Percentiles rank a stretch among this genome's conserved stretches.
Evolutionary conservation across 2,113 vertebrate genomes (phyloP).

Genomic region (Eulemur rufifrons): DNA sequence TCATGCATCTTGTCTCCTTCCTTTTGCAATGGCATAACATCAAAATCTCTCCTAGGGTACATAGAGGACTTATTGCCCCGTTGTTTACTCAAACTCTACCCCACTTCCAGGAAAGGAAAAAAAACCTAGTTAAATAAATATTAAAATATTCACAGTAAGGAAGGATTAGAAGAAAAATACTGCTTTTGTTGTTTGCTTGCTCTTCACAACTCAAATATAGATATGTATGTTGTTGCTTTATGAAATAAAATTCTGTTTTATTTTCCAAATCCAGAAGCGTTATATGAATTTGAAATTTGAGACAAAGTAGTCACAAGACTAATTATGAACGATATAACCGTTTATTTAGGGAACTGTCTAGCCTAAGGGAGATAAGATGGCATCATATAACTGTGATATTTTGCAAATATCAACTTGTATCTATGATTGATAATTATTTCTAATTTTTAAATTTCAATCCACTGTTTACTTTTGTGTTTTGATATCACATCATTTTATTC

Average conservation of each 20-base stretch:
- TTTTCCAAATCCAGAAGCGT: background rate
- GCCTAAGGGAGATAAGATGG: background rate
- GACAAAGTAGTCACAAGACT: background rate
- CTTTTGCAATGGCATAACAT: accelerated
- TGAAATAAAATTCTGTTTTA: background rate
- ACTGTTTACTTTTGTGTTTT: background rate
- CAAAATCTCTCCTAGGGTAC: background rate
- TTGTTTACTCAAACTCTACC: background rate
- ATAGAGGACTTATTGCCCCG: background rate
- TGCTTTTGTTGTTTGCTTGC: background rate
- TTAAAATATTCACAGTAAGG: background rate
- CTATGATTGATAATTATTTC: background rate
- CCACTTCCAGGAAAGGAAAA: background rate
- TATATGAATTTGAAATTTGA: background rate
- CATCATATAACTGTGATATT: background rate
- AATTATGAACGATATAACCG: background rate
- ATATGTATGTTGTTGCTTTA: background rate
- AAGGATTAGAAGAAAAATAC: background rate
- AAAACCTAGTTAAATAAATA: background rate
- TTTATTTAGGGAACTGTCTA: background rate
- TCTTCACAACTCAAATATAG: background rate
- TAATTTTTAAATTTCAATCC: background rate
- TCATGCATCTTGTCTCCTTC: background rate
- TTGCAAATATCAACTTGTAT: background rate
- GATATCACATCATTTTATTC: background rate